These are phyloP conservation scores for Drosophila bocqueti DNA, from an alignment of 1,140 invertebrate species.

Conservation along the genomic window DNA sequence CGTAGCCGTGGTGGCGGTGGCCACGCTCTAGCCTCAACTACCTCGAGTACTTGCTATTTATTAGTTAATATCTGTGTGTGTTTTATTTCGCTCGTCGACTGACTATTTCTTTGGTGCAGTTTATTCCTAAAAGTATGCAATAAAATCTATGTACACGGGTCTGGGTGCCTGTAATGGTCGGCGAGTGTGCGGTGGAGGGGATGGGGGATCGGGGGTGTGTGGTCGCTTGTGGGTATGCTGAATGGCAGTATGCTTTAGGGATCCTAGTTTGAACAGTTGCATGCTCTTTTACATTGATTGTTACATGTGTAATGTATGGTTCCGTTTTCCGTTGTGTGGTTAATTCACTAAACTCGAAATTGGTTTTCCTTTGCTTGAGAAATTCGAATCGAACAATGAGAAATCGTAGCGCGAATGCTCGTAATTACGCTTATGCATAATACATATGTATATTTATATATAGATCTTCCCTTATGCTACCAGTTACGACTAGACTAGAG, in stretches of 20 bases:
- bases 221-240: slow-evolving; percentile 5
- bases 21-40: slow-evolving; percentile 2
- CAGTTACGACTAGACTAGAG: slow-evolving; percentile 41
- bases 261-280: slow-evolving; percentile 63
- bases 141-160: slow-evolving; percentile 81
- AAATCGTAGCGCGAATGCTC: slow-evolving; percentile 41
- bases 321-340: slow-evolving; percentile 59
- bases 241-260: slow-evolving; percentile 27
- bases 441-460: slow-evolving; percentile 14
- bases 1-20: not conserved
- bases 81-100: slow-evolving; percentile 16
- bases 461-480: slow-evolving; percentile 28
- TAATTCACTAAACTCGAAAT: slow-evolving; percentile 45
- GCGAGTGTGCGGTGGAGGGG: slow-evolving; percentile 13
- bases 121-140: slow-evolving; percentile 71
- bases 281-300: slow-evolving; percentile 81
- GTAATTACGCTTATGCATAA: slow-evolving; percentile 28
- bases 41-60: slow-evolving; percentile 25
- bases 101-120: slow-evolving; percentile 71
- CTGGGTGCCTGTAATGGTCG: slow-evolving; percentile 62
- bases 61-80: slow-evolving; percentile 10
- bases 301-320: slow-evolving; percentile 70
- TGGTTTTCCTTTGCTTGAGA: slow-evolving; percentile 39
- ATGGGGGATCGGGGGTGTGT: slow-evolving; percentile 7
- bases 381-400: slow-evolving; percentile 49